A percentile compares a stretch with the other conserved stretches of the same genome.
These are phyloP conservation scores for Albula goreensis DNA, from an alignment of 2,113 vertebrate species.

Conservation along the genomic window DNA sequence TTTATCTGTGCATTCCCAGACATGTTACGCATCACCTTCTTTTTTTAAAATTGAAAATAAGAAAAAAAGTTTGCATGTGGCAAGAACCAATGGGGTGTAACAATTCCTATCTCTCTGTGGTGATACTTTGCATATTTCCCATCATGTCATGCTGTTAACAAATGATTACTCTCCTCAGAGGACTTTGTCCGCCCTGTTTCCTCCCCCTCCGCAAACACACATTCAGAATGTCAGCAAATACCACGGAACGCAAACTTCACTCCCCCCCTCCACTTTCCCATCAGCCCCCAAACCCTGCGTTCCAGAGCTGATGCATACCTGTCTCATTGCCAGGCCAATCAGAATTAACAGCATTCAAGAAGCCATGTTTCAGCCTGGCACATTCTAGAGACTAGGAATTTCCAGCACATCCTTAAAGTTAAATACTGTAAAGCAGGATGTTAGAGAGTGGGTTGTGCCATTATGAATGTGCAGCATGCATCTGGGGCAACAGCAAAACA, in stretches of 20 bases:
- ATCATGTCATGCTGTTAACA: constrained; percentile 75
- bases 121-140: constrained; percentile 74
- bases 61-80: constrained; percentile 53
- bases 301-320: constrained; percentile 49
- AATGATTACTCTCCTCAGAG: constrained; percentile 74
- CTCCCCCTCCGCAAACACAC: constrained; percentile 48
- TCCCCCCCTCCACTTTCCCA: not conserved
- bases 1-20: constrained; percentile 12
- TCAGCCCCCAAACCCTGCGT: constrained; percentile 38
- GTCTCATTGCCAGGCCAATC: constrained; percentile 45
- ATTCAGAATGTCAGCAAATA: constrained; percentile 27
- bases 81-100: constrained; percentile 70
- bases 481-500: no score
- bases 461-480: not conserved
- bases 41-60: constrained; percentile 47
- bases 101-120: constrained; percentile 61
- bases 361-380: constrained; percentile 47
- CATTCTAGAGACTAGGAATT: constrained; percentile 24
- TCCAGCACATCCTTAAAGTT: not conserved
- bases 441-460: not conserved
- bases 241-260: not conserved
- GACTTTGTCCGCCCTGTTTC: constrained; percentile 58
- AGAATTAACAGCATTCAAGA: constrained; percentile 60
- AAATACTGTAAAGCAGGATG: not conserved
- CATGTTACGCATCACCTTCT: constrained; percentile 55